Evolutionary conservation across 2,888 invertebrate species (phyloP), one percentile per base, ranked within the genome.

Genomic region (Lasioglossum oenotherae): DNA sequence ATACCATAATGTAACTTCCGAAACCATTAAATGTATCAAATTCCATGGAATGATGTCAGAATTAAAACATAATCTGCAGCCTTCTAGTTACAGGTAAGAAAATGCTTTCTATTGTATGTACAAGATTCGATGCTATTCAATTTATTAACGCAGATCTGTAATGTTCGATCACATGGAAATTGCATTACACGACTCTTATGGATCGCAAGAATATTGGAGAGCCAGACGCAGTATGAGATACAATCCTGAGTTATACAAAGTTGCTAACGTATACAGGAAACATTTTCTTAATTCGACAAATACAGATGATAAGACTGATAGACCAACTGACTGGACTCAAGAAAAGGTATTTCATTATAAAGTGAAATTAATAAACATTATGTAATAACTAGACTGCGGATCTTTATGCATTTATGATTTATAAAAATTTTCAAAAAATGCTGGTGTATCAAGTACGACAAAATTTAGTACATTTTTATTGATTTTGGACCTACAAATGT

Each of bases 181-280:
- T 82, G 97, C 98, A 2, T 94, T 99, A 38, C 99, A 99, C 94
- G 97, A 98, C 92, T 95, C 96, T n/a, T 99, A 98, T 95, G 99
- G 99, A 0, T 97, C 97, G 71, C 95, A 96, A 80, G 95, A 96
- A 44, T 99, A 98, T 95, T 99, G 99, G 99, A 96, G 96, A 89
- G 98, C 98, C 35, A 96, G 98, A 85, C 96, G 98, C 90, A 99
- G 99, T 92, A 98, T 99, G 98, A 96, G 98, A 90, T 99, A 99
- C 94, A 97, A 97, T 82, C 95, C 96, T 75, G 94, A 96, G 27
- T 96, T 99, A 0, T 94, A 96, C 16, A 89, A 96, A 74, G 96
- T 97, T 57, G 99, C 98, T 0, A 96, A 96, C 78, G 94, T 96
- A 19, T 99, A 97, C 94, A 96, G 98, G 71, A 91, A 93, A 75